Conservation (phyloP, 2,888 invertebrate species). For the Drosophila algonquin region DNA sequence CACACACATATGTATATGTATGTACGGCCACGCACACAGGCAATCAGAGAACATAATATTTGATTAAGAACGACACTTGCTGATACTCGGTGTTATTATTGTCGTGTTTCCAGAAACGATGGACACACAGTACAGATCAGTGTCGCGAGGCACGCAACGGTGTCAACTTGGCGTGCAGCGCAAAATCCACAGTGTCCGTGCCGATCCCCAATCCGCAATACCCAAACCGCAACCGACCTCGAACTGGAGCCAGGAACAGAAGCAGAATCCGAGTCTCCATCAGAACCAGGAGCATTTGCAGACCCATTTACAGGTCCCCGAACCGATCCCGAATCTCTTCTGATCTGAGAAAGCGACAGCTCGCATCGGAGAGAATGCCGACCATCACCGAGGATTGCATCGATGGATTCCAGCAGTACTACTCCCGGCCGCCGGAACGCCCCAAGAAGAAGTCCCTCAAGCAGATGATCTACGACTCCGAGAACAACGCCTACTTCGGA, state of each 20-base stretch:
- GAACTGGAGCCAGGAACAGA: background rate
- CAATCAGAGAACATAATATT: conserved; percentile 29
- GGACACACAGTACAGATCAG: conserved; percentile 60
- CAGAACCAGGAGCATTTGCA: background rate
- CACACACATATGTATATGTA: background rate
- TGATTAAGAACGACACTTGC: conserved; percentile 77
- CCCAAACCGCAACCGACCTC: background rate
- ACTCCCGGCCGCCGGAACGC: conserved; percentile 87
- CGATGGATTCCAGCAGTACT: conserved; percentile 88
- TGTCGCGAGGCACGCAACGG: conserved; percentile 58
- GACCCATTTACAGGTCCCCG: background rate
- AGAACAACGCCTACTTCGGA: conserved; percentile 90
- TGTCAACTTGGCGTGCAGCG: conserved; percentile 56
- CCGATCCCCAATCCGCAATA: conserved; percentile 5
- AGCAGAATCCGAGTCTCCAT: background rate
- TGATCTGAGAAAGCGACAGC: conserved; percentile 34
- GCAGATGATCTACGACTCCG: conserved; percentile 90
- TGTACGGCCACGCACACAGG: background rate
- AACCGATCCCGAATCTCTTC: conserved; percentile 11
- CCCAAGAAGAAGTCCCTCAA: conserved; percentile 86
- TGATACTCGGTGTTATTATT: conserved; percentile 48
- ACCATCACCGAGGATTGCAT: conserved; percentile 84
- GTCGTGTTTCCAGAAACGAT: conserved; percentile 50
- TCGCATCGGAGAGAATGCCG: conserved; percentile 73
- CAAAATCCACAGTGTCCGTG: conserved; percentile 6